phyloP scores from a whole-genome alignment of 2,113 vertebrate species.

The Maccullochella peelii region DNA sequence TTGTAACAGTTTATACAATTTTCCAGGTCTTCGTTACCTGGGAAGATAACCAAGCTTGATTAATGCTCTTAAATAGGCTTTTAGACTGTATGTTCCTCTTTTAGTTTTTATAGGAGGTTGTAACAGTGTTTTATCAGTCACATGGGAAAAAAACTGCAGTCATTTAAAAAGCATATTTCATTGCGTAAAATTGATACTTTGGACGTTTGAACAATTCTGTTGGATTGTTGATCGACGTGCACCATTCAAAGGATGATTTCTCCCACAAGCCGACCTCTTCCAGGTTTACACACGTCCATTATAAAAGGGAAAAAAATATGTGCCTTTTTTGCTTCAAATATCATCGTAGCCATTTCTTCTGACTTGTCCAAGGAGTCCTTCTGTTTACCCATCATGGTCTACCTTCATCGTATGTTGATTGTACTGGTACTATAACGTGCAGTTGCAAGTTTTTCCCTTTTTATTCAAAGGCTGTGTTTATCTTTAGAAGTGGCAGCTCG shows the following conservation, averaged over 20 bases:
- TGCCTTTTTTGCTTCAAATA: conserved; percentile 85
- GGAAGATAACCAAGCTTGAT: conserved; percentile 62
- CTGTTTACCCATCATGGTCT: conserved; percentile 53
- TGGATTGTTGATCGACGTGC: conserved; percentile 45
- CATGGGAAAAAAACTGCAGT: conserved; percentile 25
- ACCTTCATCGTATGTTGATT: conserved; percentile 77
- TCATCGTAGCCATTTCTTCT: conserved; percentile 75
- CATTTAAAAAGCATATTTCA: conserved; percentile 58
- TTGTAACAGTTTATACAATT: conserved; percentile 73
- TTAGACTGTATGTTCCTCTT: conserved; percentile 64
- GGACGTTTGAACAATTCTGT: conserved; percentile 37
- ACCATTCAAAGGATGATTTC: conserved; percentile 56
- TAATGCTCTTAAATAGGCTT: conserved; percentile 58
- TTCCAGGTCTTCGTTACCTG: conserved; percentile 67
- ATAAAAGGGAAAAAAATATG: conserved; percentile 83
- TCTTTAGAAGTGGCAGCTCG: conserved; percentile 74
- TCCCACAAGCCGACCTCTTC: conserved; percentile 76
- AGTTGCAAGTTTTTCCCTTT: conserved; percentile 62
- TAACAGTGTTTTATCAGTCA: conserved; percentile 63
- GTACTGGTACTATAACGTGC: conserved; percentile 78
- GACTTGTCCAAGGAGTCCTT: conserved; percentile 40
- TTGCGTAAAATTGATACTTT: conserved; percentile 56
- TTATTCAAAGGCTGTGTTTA: conserved; percentile 48
- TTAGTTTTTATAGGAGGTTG: conserved; percentile 64
- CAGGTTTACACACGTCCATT: conserved; percentile 78